Evolutionary conservation across 2,888 invertebrate species (phyloP), one percentile per base, ranked within the genome.

Genomic region (Galerucella calmariensis): DNA sequence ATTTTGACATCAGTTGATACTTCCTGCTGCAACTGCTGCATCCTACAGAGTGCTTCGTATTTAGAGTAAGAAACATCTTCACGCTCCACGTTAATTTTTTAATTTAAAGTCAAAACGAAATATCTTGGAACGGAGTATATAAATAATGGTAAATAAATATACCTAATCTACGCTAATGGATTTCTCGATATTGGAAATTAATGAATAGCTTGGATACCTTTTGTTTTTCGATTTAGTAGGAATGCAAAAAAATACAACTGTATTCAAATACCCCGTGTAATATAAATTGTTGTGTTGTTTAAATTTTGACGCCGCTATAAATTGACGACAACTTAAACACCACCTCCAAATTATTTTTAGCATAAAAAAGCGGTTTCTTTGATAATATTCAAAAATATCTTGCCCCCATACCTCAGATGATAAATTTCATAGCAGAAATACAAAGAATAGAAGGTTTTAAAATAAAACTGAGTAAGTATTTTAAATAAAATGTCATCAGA

Each of bases 401-500:
- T 53, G 53, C 1, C n/a, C n/a, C 14, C 2, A 51, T 48, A 14
- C 14, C 48, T 14, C 5, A 12, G 14, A 48, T 48, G 1, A 48
- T 14, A 48, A 48, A 48, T 48, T 48, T 46, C 12, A 10, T 10
- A 11, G 46, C 11, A 11, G 46, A 46, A 1, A 6, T 48, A 48
- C 11, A 48, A 12, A 9, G 9, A 41, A 41, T 41, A 41, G 35
- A 41, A 41, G 35, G 35, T 41, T 35, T 35, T 41, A 41, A 41
- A 41, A 41, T 41, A 1, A 41, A 41, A 35, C 35, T 35, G 35
- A 35, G 35, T 27, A 27, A 35, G 35, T 35, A 59, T 12, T 59
- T 59, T 2, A 1, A 59, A 61, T 48, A 59, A 44, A 69, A 69
- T 62, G 61, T 51, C 69, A 27, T 62, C 11, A 61, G 51, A 69